Evolutionary conservation across 2,113 vertebrate genomes (phyloP).

Genomic region (Galbula dea): DNA sequence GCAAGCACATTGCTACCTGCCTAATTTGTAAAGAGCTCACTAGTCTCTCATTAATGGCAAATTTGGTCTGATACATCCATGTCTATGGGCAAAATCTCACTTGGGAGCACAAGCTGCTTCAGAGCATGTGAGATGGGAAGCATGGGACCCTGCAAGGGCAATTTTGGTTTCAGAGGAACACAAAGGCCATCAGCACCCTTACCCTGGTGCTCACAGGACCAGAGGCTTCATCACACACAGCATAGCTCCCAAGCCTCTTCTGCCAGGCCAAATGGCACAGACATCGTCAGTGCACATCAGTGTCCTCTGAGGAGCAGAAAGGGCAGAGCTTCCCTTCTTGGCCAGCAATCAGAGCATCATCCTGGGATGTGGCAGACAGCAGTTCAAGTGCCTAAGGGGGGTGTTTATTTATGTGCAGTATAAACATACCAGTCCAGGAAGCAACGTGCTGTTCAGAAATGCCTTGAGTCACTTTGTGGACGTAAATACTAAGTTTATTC

Average conservation of each 20-base stretch:
- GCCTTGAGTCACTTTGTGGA: background rate
- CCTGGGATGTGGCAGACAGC: background rate
- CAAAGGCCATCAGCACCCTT: background rate
- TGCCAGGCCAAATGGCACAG: fast-evolving
- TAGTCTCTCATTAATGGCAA: background rate
- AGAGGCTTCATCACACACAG: background rate
- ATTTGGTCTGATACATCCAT: background rate
- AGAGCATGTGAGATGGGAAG: background rate
- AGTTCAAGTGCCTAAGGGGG: background rate
- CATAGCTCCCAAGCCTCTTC: background rate
- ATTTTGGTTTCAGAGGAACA: background rate
- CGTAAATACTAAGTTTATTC: background rate
- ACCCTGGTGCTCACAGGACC: background rate
- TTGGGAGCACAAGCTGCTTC: background rate
- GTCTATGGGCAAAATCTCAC: background rate
- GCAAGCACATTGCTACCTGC: background rate
- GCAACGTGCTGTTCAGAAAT: background rate
- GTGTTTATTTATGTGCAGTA: background rate
- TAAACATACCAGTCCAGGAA: background rate
- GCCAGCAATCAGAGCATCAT: background rate
- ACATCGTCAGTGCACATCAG: background rate
- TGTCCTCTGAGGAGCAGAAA: fast-evolving
- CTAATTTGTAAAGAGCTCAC: background rate
- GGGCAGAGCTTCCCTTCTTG: background rate
- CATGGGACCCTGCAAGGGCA: background rate